Conservation (phyloP, 2,797 vertebrate genomes). For the Aplochiton taeniatus region DNA sequence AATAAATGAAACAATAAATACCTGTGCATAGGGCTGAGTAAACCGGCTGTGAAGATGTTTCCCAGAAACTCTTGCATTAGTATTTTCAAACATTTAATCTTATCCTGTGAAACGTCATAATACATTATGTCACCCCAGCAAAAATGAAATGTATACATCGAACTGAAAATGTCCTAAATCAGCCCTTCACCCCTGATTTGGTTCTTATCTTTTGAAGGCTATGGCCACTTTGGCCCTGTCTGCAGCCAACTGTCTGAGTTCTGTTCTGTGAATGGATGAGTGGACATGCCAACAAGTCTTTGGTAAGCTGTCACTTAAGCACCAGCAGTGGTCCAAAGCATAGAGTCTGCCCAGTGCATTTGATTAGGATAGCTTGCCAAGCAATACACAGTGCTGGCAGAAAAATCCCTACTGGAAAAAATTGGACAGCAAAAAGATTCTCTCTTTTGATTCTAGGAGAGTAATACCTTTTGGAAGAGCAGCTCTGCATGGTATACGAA, state of each 20-base stretch:
- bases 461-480: too few species aligned
- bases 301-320: constrained; percentile 64
- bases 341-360: constrained; percentile 36
- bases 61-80: too few species aligned
- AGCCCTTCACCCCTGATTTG: constrained; percentile 44
- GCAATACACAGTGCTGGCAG: neutral
- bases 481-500: too few species aligned
- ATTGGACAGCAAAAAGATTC: neutral
- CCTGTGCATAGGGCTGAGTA: too few species aligned
- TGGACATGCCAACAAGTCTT: constrained; percentile 67
- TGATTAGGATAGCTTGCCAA: constrained; percentile 37
- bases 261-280: constrained; percentile 62
- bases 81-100: neutral
- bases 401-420: neutral
- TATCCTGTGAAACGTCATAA: neutral
- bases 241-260: constrained; percentile 52
- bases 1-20: too few species aligned
- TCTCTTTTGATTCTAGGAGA: too few species aligned
- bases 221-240: constrained; percentile 63
- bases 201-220: constrained; percentile 62
- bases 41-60: too few species aligned
- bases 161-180: constrained; percentile 35
- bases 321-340: constrained; percentile 37
- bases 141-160: constrained; percentile 32
- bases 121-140: constrained; percentile 1